Percentiles rank a stretch among this genome's conserved stretches.
These are phyloP conservation scores for Hymenochirus boettgeri DNA, from an alignment of 2,113 vertebrate species.

Conservation along the genomic window DNA sequence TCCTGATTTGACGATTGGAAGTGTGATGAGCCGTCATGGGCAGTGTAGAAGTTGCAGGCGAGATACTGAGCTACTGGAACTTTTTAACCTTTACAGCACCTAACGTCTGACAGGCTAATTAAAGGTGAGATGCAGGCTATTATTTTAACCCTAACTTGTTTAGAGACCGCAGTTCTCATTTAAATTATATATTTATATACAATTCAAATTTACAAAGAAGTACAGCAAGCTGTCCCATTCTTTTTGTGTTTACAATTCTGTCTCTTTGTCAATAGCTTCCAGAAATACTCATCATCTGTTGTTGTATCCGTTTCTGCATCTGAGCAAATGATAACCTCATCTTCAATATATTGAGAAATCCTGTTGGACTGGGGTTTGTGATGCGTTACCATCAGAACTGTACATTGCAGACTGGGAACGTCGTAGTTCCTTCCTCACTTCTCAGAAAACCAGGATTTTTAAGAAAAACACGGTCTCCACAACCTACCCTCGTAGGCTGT, in stretches of 20 bases:
- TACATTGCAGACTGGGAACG: constrained; percentile 48
- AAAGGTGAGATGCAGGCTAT: too few relatives aligned
- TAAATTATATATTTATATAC: too few relatives aligned
- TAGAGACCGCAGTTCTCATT: too few relatives aligned
- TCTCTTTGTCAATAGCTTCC: constrained; percentile 73
- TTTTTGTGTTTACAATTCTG: constrained; percentile 58
- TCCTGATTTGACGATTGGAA: too few relatives aligned
- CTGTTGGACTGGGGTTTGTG: constrained; percentile 57
- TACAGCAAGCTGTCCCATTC: too few relatives aligned
- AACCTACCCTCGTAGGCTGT: constrained; percentile 68
- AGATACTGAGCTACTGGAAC: too few relatives aligned
- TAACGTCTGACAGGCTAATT: too few relatives aligned
- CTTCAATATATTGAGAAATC: constrained; percentile 51
- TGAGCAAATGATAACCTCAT: constrained; percentile 60
- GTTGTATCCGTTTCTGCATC: constrained; percentile 84
- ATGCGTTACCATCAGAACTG: constrained; percentile 45
- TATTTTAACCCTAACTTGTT: too few relatives aligned
- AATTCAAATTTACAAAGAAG: too few relatives aligned
- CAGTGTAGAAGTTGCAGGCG: too few relatives aligned
- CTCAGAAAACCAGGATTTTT: constrained; percentile 61
- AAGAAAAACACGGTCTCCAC: constrained; percentile 71
- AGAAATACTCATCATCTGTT: constrained; percentile 91
- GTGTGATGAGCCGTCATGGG: too few relatives aligned
- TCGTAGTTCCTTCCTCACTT: constrained; percentile 43
- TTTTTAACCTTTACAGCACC: too few relatives aligned